Conservation (phyloP, 2,797 vertebrate genomes). For the Brachymystax lenok region DNA sequence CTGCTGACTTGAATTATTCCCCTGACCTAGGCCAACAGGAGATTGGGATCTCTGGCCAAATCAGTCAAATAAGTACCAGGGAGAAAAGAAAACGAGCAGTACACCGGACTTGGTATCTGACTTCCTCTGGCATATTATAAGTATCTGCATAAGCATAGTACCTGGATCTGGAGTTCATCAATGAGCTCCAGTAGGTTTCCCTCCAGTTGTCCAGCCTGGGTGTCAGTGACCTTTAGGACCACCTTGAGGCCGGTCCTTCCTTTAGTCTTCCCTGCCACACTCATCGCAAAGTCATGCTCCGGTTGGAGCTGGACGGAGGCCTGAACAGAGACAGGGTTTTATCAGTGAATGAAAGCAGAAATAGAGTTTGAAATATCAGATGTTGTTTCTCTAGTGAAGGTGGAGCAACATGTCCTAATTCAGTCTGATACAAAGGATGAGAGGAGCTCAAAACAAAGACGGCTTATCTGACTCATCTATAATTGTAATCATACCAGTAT, state of each 20-base stretch:
- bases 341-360: background rate
- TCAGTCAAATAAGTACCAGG: background rate
- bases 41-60: background rate
- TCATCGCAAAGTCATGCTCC: conserved; percentile 86
- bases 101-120: background rate
- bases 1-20: too few species aligned
- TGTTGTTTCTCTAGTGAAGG: conserved; percentile 33
- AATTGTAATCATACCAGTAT: background rate
- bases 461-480: conserved; percentile 26
- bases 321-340: conserved; percentile 64
- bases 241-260: conserved; percentile 80
- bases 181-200: conserved; percentile 66
- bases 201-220: conserved; percentile 62
- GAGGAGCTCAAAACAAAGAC: conserved; percentile 39
- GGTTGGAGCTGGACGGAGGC: conserved; percentile 81
- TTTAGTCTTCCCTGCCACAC: conserved; percentile 70
- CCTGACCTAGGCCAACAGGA: background rate
- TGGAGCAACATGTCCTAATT: conserved; percentile 32
- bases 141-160: conserved; percentile 34
- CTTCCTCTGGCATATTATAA: background rate
- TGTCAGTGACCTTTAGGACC: conserved; percentile 66
- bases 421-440: conserved; percentile 44
- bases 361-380: conserved; percentile 14
- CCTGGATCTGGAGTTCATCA: conserved; percentile 84
- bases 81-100: background rate